These are phyloP conservation scores for Linhomoeus sp. DNA, from an alignment of 2,888 invertebrate species.

Conservation along the genomic window DNA sequence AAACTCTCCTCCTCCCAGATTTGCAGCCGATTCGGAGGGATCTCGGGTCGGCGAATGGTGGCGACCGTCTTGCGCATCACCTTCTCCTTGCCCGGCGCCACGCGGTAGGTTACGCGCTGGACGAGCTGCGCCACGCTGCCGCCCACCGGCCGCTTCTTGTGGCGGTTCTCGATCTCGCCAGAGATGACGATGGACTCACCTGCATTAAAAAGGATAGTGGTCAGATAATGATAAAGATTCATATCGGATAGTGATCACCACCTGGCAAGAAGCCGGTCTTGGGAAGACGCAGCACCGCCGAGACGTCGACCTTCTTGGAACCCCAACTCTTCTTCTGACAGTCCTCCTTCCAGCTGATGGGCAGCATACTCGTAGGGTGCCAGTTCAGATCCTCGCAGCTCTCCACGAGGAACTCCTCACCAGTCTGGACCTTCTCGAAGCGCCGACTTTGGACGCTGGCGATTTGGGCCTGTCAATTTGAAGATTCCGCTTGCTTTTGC, in stretches of 20 bases:
- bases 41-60: no score
- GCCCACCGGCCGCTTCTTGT: not conserved
- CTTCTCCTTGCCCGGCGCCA: not conserved
- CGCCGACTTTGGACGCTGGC: no score
- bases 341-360: not conserved
- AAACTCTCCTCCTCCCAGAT: no score
- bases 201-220: not conserved
- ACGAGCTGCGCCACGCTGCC: not conserved
- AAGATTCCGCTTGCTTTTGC: no score
- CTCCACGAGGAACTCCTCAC: no score
- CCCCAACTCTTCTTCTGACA: not conserved
- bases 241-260: not conserved
- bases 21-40: no score
- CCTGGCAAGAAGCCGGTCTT: not conserved
- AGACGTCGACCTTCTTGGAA: not conserved
- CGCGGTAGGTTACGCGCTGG: not conserved
- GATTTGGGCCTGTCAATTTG: no score
- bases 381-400: constrained; percentile 6
- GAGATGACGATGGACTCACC: not conserved
- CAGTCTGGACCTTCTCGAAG: no score
- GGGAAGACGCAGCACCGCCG: not conserved
- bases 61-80: not conserved
- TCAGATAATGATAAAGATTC: not conserved
- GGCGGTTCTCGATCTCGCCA: not conserved
- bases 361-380: constrained; percentile 2